Base-by-base conservation (phyloP, 2,888 invertebrate genomes). In the Drosophila yooni region DNA sequence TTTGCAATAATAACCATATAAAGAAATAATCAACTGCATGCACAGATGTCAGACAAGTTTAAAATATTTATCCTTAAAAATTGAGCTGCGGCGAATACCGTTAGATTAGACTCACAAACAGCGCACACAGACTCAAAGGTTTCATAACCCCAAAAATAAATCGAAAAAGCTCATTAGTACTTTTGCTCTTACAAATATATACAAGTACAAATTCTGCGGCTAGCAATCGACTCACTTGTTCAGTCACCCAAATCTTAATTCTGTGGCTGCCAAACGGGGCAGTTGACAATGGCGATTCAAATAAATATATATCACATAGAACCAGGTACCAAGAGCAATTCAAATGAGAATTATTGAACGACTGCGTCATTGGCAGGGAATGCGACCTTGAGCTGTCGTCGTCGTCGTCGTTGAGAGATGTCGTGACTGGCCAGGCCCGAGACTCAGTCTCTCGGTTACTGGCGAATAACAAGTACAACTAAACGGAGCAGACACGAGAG, bases 351-450 rank as follows among this genome's bases (percentile, higher is more conserved):
- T 87, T 83, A 82, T 72, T 82, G 80, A 83, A 74, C 76, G 84
- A 77, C 89, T 80, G 76, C 85, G 90, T 88, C 90, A 90, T 71
- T 60, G 65, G 40, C 73, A 74, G 81, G 83, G 89, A 90, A 88
- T 88, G 88, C 89, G 88, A 90, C 88, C 88, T 88, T 88, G 88
- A 84, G 88, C 82, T 87, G 90, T 87, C 79, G 76, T 68, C 50
- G 79, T 2, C 48, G 65, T 57, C 46, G 60, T 70, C 62, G 83
- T 76, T 79, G 71, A 82, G 74, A 82, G 70, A 78, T 83, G 82
- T 87, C 88, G 87, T 89, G 88, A 85, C 90, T 87, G 74, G 72
- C 52, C 48, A 29, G 48, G 53, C 51, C 57, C 48, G 46, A 31
- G 21, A 27, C 36, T 38, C 40, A 40, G 27, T 18, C 50, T 34